These are phyloP conservation scores for Pterois miles DNA, from an alignment of 2,797 vertebrate genomes.

Conservation along the genomic window DNA sequence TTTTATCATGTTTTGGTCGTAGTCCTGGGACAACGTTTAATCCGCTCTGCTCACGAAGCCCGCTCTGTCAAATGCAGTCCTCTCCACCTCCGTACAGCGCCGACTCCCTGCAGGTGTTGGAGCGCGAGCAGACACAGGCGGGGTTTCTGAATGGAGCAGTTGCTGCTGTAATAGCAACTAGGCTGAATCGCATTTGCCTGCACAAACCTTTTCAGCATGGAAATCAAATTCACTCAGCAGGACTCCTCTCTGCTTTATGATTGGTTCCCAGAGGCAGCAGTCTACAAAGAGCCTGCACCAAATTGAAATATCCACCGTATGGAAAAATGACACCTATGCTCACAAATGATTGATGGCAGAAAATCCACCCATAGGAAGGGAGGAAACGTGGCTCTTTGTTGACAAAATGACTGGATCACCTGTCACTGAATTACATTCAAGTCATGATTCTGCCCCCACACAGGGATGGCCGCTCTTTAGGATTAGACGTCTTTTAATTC, in stretches of 20 bases:
- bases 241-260: constrained; percentile 35
- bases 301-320: constrained; percentile 39
- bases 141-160: constrained; percentile 17
- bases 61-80: neutral
- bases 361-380: constrained; percentile 20
- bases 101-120: constrained; percentile 15
- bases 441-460: neutral
- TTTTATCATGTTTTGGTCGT: neutral
- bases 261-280: constrained; percentile 52
- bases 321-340: constrained; percentile 32
- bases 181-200: constrained; percentile 45
- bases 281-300: constrained; percentile 42
- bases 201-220: constrained; percentile 40
- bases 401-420: constrained; percentile 22
- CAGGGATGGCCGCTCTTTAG: neutral
- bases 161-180: constrained; percentile 26
- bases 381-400: constrained; percentile 18
- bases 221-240: constrained; percentile 56
- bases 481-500: constrained; percentile 55
- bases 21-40: constrained; percentile 1
- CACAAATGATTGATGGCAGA: constrained; percentile 31
- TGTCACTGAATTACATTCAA: constrained; percentile 5
- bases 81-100: neutral
- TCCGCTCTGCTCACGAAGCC: neutral
- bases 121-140: constrained; percentile 2